A percentile compares a stretch with the other conserved stretches of the same genome.
These are phyloP conservation scores for Aptenodytes patagonicus DNA, from an alignment of 2,113 vertebrate genomes.

Conservation along the genomic window DNA sequence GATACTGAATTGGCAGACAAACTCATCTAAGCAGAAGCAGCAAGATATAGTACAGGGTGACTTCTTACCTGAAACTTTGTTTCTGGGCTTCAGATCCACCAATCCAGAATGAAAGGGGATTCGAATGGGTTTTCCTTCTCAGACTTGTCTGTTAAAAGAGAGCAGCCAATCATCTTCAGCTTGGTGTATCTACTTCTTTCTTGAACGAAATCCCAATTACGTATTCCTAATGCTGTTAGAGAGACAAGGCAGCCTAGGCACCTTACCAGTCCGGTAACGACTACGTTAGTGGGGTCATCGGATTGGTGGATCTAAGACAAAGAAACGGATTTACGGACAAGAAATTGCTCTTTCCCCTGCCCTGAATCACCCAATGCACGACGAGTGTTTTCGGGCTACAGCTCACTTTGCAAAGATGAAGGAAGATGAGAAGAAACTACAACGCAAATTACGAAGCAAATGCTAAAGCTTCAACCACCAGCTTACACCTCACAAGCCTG, in stretches of 20 bases:
- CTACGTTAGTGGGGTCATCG: constrained; percentile 52
- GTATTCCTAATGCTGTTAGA: constrained; percentile 75
- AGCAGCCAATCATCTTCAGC: constrained; percentile 83
- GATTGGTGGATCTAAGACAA: constrained; percentile 78
- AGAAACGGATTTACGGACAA: constrained; percentile 51
- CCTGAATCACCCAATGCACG: neutral
- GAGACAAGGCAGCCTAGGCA: constrained; percentile 76
- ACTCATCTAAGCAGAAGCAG: constrained; percentile 64
- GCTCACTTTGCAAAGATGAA: neutral
- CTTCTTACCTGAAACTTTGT: constrained; percentile 81
- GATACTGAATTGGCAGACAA: constrained; percentile 34
- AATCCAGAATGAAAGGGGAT: constrained; percentile 81
- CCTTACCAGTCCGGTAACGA: constrained; percentile 60
- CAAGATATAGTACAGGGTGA: constrained; percentile 73
- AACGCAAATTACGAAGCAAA: neutral
- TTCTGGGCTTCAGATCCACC: constrained; percentile 82
- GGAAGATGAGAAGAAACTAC: neutral
- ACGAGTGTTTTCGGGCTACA: neutral
- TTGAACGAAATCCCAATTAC: constrained; percentile 78
- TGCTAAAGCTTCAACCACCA: neutral
- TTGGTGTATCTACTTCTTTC: constrained; percentile 77
- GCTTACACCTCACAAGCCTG: neutral
- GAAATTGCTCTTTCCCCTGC: neutral
- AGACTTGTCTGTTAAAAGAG: constrained; percentile 85
- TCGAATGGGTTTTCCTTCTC: constrained; percentile 78